Evolutionary conservation across 1,140 invertebrate genomes (phyloP), one percentile per base, ranked within the genome.

Genomic region (Lepeophtheirus salmonis): DNA sequence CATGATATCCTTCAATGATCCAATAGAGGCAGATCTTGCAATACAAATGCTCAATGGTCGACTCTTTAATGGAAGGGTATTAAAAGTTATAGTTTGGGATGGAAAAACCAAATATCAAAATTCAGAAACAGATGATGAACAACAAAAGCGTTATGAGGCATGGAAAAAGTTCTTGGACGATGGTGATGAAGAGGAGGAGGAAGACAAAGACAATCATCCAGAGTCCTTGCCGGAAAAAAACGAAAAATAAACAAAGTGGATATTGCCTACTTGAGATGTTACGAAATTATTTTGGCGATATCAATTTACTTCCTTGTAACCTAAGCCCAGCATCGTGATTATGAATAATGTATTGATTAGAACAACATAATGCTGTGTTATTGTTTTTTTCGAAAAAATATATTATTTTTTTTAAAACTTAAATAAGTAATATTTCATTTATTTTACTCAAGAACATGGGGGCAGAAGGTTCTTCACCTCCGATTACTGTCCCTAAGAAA

Each of bases 81-180:
- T 24, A 2, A 25, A 57, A 26, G 14, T 14, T 12, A 23, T 57
- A 23, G 78, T 83, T 71, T 97, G 90, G 88, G 92, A 98, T 76
- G 95, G 95, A 3, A 84, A 83, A 70, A 91, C 88, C 0, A 96
- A 92, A 71, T 97, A 85, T 72, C 88, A 81, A 78, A 80, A 64
- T 65, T 76, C 79, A 59, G 94, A 98, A 74, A 90, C 91, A 0
- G 89, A 90, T 67, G 82, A 82, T 53, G 85, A 97, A 70, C 79
- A 81, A 2, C 80, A 83, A 60, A 77, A 83, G 61, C 74, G 94
- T 62, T 69, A 95, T 22, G 75, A 82, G 20, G 83, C 88, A 64
- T 97, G 92, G 92, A 82, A 87, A 64, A 78, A 84, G 64, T 96
- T 82, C 71, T 72, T 91, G 64, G 81, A 83, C 64, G 68, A 70